phyloP scores from a whole-genome alignment of 2,797 vertebrate species.

The Chiroxiphia lanceolata region DNA sequence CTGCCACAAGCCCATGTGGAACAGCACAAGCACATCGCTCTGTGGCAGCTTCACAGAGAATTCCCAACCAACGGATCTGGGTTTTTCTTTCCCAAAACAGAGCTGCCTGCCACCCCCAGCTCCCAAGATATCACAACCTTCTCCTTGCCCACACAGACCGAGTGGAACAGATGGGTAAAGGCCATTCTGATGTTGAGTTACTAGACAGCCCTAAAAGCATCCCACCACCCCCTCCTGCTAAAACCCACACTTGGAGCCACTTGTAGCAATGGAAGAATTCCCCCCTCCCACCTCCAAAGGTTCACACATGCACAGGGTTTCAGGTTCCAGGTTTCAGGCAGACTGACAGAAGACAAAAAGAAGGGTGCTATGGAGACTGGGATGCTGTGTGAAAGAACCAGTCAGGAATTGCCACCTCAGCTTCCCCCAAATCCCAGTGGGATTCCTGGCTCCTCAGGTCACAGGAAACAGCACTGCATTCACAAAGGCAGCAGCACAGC shows the following conservation, averaged over 20 bases:
- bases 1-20: not conserved
- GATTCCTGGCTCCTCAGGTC: not conserved
- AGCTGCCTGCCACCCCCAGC: not conserved
- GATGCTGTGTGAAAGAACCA: not conserved
- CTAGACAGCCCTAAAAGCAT: not conserved
- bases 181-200: not conserved
- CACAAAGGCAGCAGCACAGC: not conserved
- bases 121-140: not conserved
- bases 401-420: not conserved
- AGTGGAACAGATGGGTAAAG: not conserved
- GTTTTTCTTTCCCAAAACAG: not conserved
- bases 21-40: fast-evolving
- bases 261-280: fast-evolving
- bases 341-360: not conserved
- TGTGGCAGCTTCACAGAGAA: not conserved
- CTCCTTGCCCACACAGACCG: not conserved
- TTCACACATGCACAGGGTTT: not conserved
- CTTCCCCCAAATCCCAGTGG: too few relatives aligned
- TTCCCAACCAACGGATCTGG: too few relatives aligned
- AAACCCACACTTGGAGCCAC: not conserved
- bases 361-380: not conserved
- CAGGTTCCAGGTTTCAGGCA: not conserved
- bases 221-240: not conserved
- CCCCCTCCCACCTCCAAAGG: not conserved
- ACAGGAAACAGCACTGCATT: not conserved